phyloP scores from a whole-genome alignment of 2,113 vertebrate species.

The Sus scrofa region T2T-Sscrofa CM000829.6:60222501-60223000 shows the following conservation, averaged over 20 bases:
- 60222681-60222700: background rate
- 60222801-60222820: no score
- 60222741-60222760: no score
- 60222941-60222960: background rate
- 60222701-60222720: background rate
- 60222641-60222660: slow-evolving; percentile 41
- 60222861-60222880: background rate
- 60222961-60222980: background rate
- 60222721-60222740: background rate
- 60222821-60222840: no score
- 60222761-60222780: no score
- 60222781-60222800: no score
- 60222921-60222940: slow-evolving; percentile 14
- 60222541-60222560: slow-evolving; percentile 25
- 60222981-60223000: slow-evolving; percentile 31
- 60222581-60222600: slow-evolving; percentile 39
- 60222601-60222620: slow-evolving; percentile 3
- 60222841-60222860: no score
- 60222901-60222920: background rate
- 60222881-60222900: background rate
- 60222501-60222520: background rate
- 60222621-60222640: background rate
- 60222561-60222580: background rate
- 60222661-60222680: slow-evolving; percentile 30
- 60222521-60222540: background rate